These are phyloP conservation scores for Sylvicapra grimmia DNA, from an alignment of 2,113 vertebrate genomes.

Conservation along the genomic window DNA sequence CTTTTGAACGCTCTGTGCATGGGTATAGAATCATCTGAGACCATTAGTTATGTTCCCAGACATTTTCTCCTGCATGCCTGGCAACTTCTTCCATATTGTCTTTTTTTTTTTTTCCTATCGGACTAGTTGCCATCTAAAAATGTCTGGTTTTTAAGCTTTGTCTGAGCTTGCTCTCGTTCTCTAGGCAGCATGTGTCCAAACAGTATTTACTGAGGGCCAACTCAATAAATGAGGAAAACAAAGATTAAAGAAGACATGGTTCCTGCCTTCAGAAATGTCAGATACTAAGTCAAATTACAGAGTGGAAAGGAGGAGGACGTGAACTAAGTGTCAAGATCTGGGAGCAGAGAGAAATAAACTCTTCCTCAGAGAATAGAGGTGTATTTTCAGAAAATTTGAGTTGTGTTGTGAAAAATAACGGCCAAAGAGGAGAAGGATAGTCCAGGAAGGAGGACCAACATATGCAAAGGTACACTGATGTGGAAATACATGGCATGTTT, in stretches of 20 bases:
- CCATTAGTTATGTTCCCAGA: background rate
- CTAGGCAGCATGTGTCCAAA: background rate
- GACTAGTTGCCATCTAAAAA: background rate
- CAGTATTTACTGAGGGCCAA: background rate
- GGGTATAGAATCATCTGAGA: background rate
- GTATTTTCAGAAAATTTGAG: background rate
- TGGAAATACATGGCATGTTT: background rate
- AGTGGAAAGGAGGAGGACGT: background rate
- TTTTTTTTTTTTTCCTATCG: background rate
- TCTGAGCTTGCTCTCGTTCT: conserved; percentile 16
- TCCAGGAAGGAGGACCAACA: background rate
- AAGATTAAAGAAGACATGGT: background rate
- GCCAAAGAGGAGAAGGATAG: background rate
- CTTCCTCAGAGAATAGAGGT: background rate
- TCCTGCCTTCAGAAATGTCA: background rate
- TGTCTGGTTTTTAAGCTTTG: conserved; percentile 2
- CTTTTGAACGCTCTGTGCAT: background rate
- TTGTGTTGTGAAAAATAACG: background rate
- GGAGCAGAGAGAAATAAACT: background rate
- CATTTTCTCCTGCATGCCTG: background rate
- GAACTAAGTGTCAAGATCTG: background rate
- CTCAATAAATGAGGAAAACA: background rate
- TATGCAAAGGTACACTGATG: background rate
- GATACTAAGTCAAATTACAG: background rate
- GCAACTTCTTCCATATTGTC: background rate